Base-by-base conservation (phyloP, 1,140 invertebrate species). In the Proctacanthus coquilletti region DNA sequence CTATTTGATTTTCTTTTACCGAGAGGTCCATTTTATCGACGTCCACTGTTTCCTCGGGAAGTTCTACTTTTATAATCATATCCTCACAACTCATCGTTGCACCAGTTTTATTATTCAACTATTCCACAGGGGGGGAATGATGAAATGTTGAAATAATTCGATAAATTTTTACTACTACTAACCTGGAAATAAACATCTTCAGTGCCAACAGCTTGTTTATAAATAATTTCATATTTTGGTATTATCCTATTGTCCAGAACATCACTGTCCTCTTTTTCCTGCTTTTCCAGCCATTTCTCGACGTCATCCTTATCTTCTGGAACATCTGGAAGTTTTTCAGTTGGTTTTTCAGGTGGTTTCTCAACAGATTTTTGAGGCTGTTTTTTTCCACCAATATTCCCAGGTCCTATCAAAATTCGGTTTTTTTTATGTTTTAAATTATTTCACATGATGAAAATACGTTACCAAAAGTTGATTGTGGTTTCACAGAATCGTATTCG, bases 121-220 rank as follows among this genome's bases (percentile, higher is more conserved):
- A 36, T 37, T 43, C 23, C 14, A 21, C 13, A 3, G 17, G 37
- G 4, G 19, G 6, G 34, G 13, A 21, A 9, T 32, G 25, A 40
- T 25, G 3, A 2, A 15, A 19, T 27, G 14, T 19, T 20, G 11
- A 37, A 14, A 15, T 13, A 9, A 36, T 36, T 31, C 20, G 2
- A 17, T 17, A 11, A 34, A 18, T 31, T 18, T 8, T n/a, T 15
- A 21, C 11, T 18, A 40, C 36, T 6, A 13, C 11, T 33, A 2
- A 83, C 80, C 60, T 84, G 80, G 33, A 91, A 63, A 61, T 75
- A 92, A 21, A 91, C 71, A 56, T 93, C 85, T 60, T 88, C 84
- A 1, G 85, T 71, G 8, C 73, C 74, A 2, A 93, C 82, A 34
- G 77, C 68, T 58, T 93, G 87, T 46, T 81, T 77, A 53, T 84